Conservation (phyloP, 2,797 vertebrate genomes). For the Brachymystax lenok region DNA sequence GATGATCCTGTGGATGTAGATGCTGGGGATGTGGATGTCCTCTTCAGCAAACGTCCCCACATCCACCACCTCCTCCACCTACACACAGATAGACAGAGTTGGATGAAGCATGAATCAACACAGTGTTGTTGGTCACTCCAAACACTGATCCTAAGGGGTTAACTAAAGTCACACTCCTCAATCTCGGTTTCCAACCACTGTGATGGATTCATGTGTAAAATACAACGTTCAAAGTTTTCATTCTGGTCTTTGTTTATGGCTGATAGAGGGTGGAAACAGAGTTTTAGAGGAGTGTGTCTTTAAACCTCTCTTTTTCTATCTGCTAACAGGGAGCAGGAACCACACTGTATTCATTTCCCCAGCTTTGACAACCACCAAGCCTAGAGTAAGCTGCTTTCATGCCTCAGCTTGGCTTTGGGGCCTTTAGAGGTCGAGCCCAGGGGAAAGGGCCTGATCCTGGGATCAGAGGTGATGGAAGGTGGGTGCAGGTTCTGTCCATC, state of each 20-base stretch:
- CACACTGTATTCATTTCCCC: neutral
- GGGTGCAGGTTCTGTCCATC: too few relatives aligned
- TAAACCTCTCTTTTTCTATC: neutral
- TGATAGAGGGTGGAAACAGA: neutral
- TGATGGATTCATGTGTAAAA: neutral
- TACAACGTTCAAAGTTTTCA: neutral
- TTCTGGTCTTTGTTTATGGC: neutral
- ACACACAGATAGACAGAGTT: conserved; percentile 7
- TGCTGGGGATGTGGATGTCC: conserved; percentile 95
- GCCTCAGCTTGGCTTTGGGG: conserved; percentile 31
- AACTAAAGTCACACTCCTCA: neutral
- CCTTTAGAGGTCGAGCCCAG: conserved; percentile 28
- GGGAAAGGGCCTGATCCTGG: conserved; percentile 39
- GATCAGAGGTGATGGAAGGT: conserved; percentile 33
- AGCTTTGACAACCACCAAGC: conserved; percentile 5
- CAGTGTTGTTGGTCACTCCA: neutral
- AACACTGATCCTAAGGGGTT: neutral
- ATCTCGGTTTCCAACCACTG: too few relatives aligned
- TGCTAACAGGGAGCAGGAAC: neutral
- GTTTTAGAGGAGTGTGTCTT: too few relatives aligned
- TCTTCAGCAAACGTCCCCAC: conserved; percentile 89
- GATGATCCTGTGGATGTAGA: conserved; percentile 92
- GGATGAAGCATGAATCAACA: neutral
- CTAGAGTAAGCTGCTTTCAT: conserved; percentile 14
- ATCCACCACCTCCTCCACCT: conserved; percentile 98